Percentiles rank a stretch among this genome's conserved stretches.
Evolutionary conservation across 2,113 vertebrate species (phyloP).

Genomic region (Polyodon spathula): DNA sequence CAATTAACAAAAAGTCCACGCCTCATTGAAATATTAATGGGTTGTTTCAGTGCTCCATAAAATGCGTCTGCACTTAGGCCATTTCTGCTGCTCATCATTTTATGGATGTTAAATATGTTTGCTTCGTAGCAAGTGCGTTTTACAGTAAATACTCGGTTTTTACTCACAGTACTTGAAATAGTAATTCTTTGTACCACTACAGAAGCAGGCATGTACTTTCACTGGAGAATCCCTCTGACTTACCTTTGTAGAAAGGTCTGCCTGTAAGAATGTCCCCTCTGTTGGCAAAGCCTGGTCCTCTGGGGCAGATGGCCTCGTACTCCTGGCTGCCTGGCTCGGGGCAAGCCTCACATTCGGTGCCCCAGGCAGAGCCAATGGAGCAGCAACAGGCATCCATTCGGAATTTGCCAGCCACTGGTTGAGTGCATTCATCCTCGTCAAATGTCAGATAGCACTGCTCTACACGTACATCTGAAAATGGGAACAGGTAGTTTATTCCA

Average conservation of each 20-base stretch:
- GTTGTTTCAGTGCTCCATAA: no score
- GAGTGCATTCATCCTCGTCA: slow-evolving; percentile 55
- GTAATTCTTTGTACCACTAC: no score
- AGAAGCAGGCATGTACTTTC: no score
- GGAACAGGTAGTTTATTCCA: not conserved
- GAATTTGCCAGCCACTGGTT: slow-evolving; percentile 45
- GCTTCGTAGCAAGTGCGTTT: no score
- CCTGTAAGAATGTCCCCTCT: slow-evolving; percentile 53
- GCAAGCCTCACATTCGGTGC: slow-evolving; percentile 51
- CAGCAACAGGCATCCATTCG: slow-evolving; percentile 63
- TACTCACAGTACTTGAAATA: no score
- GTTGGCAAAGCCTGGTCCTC: slow-evolving; percentile 59
- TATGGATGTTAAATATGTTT: no score
- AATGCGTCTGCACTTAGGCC: no score
- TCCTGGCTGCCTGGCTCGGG: slow-evolving; percentile 40
- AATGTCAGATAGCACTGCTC: slow-evolving; percentile 60
- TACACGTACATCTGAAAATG: slow-evolving; percentile 46
- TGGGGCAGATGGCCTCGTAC: slow-evolving; percentile 50
- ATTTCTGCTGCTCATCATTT: no score
- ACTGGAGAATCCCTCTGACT: no score
- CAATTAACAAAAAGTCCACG: no score
- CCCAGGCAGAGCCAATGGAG: slow-evolving; percentile 59
- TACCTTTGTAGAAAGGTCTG: slow-evolving; percentile 64
- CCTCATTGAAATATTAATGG: no score
- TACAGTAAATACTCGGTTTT: no score